Percentiles rank a stretch among this genome's conserved stretches.
Evolutionary conservation across 2,113 vertebrate species (phyloP).

Genomic region (Gymnarchus niloticus): DNA sequence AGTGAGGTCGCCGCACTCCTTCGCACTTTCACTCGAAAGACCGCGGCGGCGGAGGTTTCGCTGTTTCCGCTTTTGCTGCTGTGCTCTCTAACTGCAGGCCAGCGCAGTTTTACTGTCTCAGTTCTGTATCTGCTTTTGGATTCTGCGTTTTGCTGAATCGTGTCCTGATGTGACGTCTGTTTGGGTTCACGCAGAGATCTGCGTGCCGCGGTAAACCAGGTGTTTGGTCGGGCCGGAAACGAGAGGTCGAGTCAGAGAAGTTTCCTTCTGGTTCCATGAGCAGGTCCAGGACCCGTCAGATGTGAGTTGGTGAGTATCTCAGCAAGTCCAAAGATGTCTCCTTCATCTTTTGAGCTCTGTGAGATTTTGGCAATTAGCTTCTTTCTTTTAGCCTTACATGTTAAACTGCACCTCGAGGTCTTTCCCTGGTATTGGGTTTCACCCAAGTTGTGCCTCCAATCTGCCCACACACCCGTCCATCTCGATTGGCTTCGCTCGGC

Average conservation of each 20-base stretch:
- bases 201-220: neutral
- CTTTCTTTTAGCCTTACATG: neutral
- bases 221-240: no score
- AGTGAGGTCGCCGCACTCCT: neutral
- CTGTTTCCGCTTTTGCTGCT: no score
- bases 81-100: neutral
- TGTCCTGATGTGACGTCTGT: neutral
- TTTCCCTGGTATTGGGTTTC: neutral
- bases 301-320: neutral
- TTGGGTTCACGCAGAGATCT: neutral
- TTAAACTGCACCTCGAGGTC: no score
- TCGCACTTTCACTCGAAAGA: neutral
- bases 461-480: neutral
- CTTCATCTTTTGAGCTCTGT: neutral
- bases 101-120: neutral
- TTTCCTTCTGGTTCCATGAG: neutral
- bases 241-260: neutral
- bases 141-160: neutral
- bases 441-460: neutral
- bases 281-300: neutral
- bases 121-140: neutral
- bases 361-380: neutral
- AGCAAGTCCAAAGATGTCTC: neutral
- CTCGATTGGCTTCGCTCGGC: neutral
- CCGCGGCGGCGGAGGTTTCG: neutral